Base-by-base conservation (phyloP, 2,797 vertebrate genomes). In the Nannoperca australis region DNA sequence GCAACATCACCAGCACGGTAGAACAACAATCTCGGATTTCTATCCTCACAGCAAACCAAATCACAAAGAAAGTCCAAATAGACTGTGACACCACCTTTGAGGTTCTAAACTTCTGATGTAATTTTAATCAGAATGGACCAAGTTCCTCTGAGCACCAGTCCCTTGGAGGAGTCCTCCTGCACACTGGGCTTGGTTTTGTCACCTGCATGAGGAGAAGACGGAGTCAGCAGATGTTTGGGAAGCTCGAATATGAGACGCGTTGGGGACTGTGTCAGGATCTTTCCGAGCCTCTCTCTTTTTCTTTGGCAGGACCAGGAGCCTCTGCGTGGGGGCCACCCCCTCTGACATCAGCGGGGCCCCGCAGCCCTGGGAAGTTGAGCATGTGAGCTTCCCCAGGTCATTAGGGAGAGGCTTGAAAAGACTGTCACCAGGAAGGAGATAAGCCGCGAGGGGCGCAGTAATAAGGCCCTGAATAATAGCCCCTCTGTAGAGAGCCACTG, bases 391-490 rank as follows among this genome's bases (percentile, higher is more conserved):
- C 95, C 94, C 94, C 94, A 94, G 95, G 95, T 95, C 95, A 96
- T 96, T 96, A 95, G 93, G 93, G 91, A 91, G 92, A 94, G 94
- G 94, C 93, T 95, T 95, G 95, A 96, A 96, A 95, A 95, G 95
- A 95, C 94, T 96, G 95, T 95, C 94, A 95, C 94, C 94, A 93
- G 94, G 94, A 95, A 95, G 91, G 93, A 95, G 95, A 96, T 96
- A 96, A 95, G 95, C 94, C 85, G 93, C 81, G 84, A 93, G 94
- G 91, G 86, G 92, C 89, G 91, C 92, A 92, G 94, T 94, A 94
- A 95, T 95, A 95, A 94, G 95, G 92, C 89, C 87, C 73, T 49
- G 93, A 95, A 96, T 95, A 96, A 96, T 93, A 91, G 93, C 88
- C 86, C 91, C 93, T 95, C 95, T 96, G 95, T 96, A 89, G 94